phyloP scores from a whole-genome alignment of 2,797 vertebrate species.

The Sebastes hubbsi region DNA sequence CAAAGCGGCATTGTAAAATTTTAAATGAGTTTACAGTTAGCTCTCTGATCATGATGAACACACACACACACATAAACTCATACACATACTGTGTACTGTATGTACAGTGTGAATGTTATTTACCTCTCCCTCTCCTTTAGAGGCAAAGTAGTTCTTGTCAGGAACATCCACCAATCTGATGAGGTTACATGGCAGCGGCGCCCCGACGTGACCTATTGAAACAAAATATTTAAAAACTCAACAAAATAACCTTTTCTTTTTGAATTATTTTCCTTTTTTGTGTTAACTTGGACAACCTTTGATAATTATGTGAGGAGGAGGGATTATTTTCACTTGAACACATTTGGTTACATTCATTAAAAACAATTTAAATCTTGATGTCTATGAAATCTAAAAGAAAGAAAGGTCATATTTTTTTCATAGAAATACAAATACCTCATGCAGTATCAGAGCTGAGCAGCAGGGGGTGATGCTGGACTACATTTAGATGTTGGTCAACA shows the following conservation, averaged over 20 bases:
- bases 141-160: conserved; percentile 96
- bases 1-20: not conserved
- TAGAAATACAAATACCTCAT: not conserved
- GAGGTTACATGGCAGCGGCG: conserved; percentile 95
- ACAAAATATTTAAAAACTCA: not conserved
- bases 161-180: conserved; percentile 95
- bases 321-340: not conserved
- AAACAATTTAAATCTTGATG: rapidly evolving
- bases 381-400: not conserved
- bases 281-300: not conserved
- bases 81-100: not conserved
- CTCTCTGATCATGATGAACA: not conserved
- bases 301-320: not conserved
- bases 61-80: not conserved
- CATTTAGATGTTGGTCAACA: not conserved
- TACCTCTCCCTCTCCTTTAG: conserved; percentile 97
- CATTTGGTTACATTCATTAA: not conserved
- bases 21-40: too few species aligned
- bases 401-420: too few species aligned
- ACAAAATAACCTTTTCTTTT: not conserved
- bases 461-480: conserved; percentile 42
- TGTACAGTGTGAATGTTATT: not conserved
- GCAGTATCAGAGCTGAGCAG: conserved; percentile 21
- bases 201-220: conserved; percentile 92
- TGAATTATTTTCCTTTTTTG: not conserved